Evolutionary conservation across 1,140 invertebrate species (phyloP), one percentile per base, ranked within the genome.

Genomic region (Nasonia vitripennis): DNA sequence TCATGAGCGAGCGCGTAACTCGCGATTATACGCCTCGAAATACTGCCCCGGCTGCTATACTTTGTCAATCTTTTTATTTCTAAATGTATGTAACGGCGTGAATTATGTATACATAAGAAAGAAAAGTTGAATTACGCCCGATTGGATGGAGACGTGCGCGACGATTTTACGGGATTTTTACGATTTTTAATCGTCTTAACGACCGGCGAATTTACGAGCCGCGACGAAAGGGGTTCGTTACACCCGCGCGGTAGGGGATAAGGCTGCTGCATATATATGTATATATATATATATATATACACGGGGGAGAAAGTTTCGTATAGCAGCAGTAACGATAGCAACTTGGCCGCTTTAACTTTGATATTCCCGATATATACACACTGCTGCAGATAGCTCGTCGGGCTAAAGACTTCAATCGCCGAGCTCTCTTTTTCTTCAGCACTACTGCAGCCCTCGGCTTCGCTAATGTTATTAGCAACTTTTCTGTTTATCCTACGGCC

Each of bases 111-210:
- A 37, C 34, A 37, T 37, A 37, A 51, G 48, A 51, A 12, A 14
- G 48, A 51, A 20, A 55, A 10, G 41, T 45, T 45, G 11, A 70
- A 70, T 70, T 31, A 2, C 68, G 20, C n/a, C 23, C 68, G 31
- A 77, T 77, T 77, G 45, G 11, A 48, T 77, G 23, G 0, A 37
- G 34, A 37, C 73, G 73, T 41, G 34, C 7, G 41, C 23, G 10
- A 23, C 12, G n/a, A 75, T 82, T 27, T 83, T 77, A 83, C 41
- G 14, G 55, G 34, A 20, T 71, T 79, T 84, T 84, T 79, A 84
- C 67, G 83, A 78, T 84, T 84, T 84, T 84, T 79, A 84, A 84
- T 79, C 77, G 77, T 55, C 68, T 80, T 81, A 85, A 85, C 41
- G 84, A 85, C 68, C 55, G 78, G n/a, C 23, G 71, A 81, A 68